Conservation (phyloP, 2,888 invertebrate species). For the Amphiduros pacificus region DNA sequence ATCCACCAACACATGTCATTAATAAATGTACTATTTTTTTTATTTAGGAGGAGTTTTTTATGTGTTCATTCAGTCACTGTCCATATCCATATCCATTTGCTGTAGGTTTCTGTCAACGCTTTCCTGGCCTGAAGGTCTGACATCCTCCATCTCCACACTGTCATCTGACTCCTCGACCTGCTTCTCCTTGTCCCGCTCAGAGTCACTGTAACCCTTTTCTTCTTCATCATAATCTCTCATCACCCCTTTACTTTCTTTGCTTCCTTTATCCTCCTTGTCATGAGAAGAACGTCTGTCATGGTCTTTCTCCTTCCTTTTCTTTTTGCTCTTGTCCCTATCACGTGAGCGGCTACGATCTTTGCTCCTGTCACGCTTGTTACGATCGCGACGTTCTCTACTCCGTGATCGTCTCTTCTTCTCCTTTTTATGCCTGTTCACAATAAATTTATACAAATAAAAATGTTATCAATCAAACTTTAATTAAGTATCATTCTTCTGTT, state of each 20-base stretch:
- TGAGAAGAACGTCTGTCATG: conserved; percentile 6
- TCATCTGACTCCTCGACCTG: neutral
- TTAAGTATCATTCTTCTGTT: too few relatives aligned
- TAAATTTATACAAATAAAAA: too few relatives aligned
- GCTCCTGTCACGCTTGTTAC: conserved; percentile 1
- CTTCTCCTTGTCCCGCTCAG: conserved; percentile 27
- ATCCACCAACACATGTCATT: too few relatives aligned
- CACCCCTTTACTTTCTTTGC: conserved; percentile 51
- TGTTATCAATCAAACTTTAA: too few relatives aligned
- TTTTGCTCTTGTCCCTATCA: conserved; percentile 11
- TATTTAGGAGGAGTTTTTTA: too few relatives aligned
- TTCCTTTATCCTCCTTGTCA: conserved; percentile 46
- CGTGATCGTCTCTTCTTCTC: conserved; percentile 2
- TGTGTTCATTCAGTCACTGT: conserved; percentile 23
- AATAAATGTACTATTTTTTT: too few relatives aligned
- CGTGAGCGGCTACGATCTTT: neutral
- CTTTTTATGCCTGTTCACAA: conserved; percentile 14
- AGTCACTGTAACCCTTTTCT: conserved; percentile 62
- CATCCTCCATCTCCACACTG: neutral
- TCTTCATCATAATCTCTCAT: conserved; percentile 66
- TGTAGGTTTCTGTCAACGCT: conserved; percentile 10
- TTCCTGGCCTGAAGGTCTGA: neutral
- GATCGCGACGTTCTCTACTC: neutral
- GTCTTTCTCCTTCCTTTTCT: conserved; percentile 19
- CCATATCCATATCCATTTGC: conserved; percentile 26